Base-by-base conservation (phyloP, 2,797 vertebrate species). In the Harpagifer antarcticus region DNA sequence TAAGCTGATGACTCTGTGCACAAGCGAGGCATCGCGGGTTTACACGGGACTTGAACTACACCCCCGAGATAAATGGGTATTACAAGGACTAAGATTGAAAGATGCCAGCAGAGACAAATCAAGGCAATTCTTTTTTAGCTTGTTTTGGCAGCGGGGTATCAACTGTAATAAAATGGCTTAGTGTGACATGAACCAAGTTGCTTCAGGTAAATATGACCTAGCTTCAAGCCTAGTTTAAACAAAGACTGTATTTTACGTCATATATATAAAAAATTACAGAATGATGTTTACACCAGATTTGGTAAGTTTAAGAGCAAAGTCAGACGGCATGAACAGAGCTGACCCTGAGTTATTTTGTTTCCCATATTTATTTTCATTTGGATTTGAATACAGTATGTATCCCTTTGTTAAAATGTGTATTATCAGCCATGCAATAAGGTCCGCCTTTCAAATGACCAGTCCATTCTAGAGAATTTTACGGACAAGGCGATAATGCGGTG, bases 1-100 rank as follows among this genome's bases (percentile, higher is more conserved):
- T 88, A 82, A 90, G 85, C 83, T 81, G 84, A 89, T 86, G 89
- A 84, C 61, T 84, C 66, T 64, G 72, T 68, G 67, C 57, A 72
- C 79, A 50, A 67, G 72, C 77, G 79, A 86, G 74, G 73, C 44
- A 56, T 65, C 5, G 9, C 44, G 79, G 61, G 67, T 84, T 90
- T 90, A 72, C 82, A 72, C 31, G n/a, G 55, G 57, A 83, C 61
- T 73, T 72, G 58, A 85, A 86, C 74, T 78, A 74, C 63, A 80
- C 71, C 77, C 61, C 20, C 37, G 68, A 79, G 79, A 79, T 83
- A 76, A 79, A 75, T 64, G 70, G 60, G 57, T 70, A 60, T 87
- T 84, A 82, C 73, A 11, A 49, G 68, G 33, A 64, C 57, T 55
- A 19, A 69, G 76, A 83, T 83, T 54, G 68, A 61, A 80, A 76